Conservation (phyloP, 2,888 invertebrate genomes). For the Ferdinandea cuprea region DNA sequence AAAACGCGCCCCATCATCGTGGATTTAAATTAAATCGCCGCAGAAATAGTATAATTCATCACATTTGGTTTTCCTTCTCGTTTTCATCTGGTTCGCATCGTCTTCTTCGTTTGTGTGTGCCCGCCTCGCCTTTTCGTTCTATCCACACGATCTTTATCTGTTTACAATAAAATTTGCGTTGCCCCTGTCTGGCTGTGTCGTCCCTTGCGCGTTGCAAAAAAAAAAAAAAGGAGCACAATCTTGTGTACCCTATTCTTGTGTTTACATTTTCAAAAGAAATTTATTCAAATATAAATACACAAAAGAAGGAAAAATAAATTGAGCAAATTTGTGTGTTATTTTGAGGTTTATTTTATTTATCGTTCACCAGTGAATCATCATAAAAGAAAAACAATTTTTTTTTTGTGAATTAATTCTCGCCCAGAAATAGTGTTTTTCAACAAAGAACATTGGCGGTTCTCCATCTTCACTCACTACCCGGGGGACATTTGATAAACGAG, state of each 20-base stretch:
- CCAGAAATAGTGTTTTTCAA: constrained; percentile 54
- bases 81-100: constrained; percentile 16
- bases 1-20: constrained; percentile 21
- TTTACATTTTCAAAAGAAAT: constrained; percentile 56
- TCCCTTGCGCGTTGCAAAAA: constrained; percentile 44
- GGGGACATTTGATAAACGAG: constrained; percentile 55
- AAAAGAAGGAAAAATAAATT: constrained; percentile 5
- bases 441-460: constrained; percentile 19
- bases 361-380: constrained; percentile 31
- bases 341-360: constrained; percentile 10
- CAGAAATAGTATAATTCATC: constrained; percentile 31
- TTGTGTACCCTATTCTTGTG: no score
- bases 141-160: constrained; percentile 64
- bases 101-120: neutral
- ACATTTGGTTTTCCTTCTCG: constrained; percentile 37
- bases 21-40: constrained; percentile 52
- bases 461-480: constrained; percentile 66
- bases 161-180: constrained; percentile 74
- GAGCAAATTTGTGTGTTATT: constrained; percentile 6
- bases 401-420: constrained; percentile 38
- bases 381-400: constrained; percentile 7
- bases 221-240: constrained; percentile 24
- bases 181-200: constrained; percentile 52
- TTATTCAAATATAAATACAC: no score
- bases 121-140: constrained; percentile 25